These are phyloP conservation scores for Sebastes schlegelii DNA, from an alignment of 2,113 vertebrate species.

Conservation along the genomic window DNA sequence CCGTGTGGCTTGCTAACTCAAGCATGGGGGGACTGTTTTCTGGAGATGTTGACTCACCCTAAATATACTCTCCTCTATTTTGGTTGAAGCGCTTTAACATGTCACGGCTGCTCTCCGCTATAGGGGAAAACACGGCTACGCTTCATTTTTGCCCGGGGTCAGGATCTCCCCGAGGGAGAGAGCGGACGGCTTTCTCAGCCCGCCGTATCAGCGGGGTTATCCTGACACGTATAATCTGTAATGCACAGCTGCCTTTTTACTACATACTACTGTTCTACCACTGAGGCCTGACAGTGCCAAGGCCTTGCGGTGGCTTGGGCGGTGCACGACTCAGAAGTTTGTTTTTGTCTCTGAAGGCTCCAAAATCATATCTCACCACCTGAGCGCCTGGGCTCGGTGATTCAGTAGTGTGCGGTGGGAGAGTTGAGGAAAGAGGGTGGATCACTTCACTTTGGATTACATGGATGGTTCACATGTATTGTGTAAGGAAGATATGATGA, in stretches of 20 bases:
- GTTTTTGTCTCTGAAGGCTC: slow-evolving; percentile 66
- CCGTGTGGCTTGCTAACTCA: slow-evolving; percentile 76
- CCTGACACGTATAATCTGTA: slow-evolving; percentile 72
- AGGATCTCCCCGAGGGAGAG: slow-evolving; percentile 72
- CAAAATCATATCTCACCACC: slow-evolving; percentile 75
- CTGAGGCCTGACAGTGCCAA: slow-evolving; percentile 68
- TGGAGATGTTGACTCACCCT: slow-evolving; percentile 77
- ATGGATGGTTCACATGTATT: background rate
- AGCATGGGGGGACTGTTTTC: slow-evolving; percentile 68
- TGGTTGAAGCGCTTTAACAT: slow-evolving; percentile 70
- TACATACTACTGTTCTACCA: slow-evolving; percentile 61
- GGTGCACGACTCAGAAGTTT: slow-evolving; percentile 68
- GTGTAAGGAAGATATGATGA: background rate
- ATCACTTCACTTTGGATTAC: slow-evolving; percentile 19
- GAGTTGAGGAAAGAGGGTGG: slow-evolving; percentile 12
- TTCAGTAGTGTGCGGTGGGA: slow-evolving; percentile 18
- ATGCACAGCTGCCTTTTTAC: slow-evolving; percentile 71
- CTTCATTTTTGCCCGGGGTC: slow-evolving; percentile 71
- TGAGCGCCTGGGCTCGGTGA: slow-evolving; percentile 55
- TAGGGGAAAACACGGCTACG: slow-evolving; percentile 75
- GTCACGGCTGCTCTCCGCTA: slow-evolving; percentile 72
- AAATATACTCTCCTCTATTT: slow-evolving; percentile 76
- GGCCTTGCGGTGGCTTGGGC: slow-evolving; percentile 68
- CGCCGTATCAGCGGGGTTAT: slow-evolving; percentile 67
- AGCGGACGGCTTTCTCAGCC: slow-evolving; percentile 56